These are phyloP conservation scores for Phoxinus dragarum DNA, from an alignment of 2,797 vertebrate species.

Conservation along the genomic window DNA sequence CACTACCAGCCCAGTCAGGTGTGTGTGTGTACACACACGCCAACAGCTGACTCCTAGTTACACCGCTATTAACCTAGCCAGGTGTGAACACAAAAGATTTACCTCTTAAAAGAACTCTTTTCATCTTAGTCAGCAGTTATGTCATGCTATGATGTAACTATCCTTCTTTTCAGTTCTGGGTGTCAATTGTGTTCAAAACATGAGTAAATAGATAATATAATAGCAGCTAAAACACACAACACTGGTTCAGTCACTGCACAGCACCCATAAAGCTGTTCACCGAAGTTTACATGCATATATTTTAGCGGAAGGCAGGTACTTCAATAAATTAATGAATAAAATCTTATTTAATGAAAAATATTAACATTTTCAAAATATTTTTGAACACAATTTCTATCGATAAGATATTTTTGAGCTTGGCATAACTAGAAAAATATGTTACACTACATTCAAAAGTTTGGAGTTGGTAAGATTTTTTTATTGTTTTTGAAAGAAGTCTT, in stretches of 20 bases:
- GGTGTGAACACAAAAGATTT: slow-evolving; percentile 5
- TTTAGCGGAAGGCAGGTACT: background rate
- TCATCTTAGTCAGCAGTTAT: background rate
- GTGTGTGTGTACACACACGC: background rate
- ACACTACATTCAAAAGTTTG: background rate
- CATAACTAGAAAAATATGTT: background rate
- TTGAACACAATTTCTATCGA: background rate
- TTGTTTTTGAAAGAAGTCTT: background rate
- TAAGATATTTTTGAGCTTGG: background rate
- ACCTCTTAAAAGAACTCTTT: background rate
- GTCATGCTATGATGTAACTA: background rate
- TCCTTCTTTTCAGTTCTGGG: background rate
- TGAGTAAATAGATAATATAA: background rate
- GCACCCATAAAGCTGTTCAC: background rate
- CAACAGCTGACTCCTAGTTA: background rate
- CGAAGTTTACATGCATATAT: background rate
- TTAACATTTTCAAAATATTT: background rate
- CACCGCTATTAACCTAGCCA: background rate
- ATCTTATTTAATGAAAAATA: background rate
- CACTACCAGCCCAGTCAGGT: slow-evolving; percentile 93
- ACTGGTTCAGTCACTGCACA: background rate
- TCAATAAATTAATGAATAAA: background rate
- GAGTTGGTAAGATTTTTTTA: background rate
- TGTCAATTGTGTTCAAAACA: background rate
- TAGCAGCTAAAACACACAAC: background rate